These are phyloP conservation scores for Synanthedon vespiformis DNA, from an alignment of 2,888 invertebrate genomes.

Conservation along the genomic window DNA sequence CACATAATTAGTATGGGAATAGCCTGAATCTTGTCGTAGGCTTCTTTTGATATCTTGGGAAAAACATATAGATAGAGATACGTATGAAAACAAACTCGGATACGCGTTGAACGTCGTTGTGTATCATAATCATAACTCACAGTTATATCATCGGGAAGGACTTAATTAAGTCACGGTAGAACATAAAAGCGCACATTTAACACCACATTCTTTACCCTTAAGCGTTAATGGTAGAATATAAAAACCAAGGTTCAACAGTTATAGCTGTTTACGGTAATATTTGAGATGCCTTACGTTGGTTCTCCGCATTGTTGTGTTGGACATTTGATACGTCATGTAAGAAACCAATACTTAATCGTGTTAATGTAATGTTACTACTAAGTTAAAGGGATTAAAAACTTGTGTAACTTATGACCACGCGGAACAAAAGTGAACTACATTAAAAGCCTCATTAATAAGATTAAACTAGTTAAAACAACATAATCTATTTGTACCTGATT, in stretches of 20 bases:
- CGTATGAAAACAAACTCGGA: neutral
- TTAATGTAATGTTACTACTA: too few relatives aligned
- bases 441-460: too few relatives aligned
- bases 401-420: too few relatives aligned
- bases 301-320: conserved; percentile 16
- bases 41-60: too few relatives aligned
- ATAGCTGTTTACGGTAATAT: conserved; percentile 20
- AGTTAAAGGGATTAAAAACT: too few relatives aligned
- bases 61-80: neutral
- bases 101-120: too few relatives aligned
- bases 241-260: conserved; percentile 30
- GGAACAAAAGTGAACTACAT: too few relatives aligned
- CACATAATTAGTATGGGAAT: too few relatives aligned
- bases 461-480: neutral
- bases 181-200: conserved; percentile 42
- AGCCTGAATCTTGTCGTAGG: too few relatives aligned
- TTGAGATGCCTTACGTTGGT: conserved; percentile 23
- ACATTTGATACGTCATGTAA: too few relatives aligned
- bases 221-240: conserved; percentile 30
- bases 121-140: conserved; percentile 16
- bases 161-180: conserved; percentile 44
- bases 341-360: too few relatives aligned
- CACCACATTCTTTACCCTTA: conserved; percentile 38
- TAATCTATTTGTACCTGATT: neutral
- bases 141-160: conserved; percentile 30